Evolutionary conservation across 1,140 invertebrate species (phyloP).

Genomic region (Anastrepha obliqua): DNA sequence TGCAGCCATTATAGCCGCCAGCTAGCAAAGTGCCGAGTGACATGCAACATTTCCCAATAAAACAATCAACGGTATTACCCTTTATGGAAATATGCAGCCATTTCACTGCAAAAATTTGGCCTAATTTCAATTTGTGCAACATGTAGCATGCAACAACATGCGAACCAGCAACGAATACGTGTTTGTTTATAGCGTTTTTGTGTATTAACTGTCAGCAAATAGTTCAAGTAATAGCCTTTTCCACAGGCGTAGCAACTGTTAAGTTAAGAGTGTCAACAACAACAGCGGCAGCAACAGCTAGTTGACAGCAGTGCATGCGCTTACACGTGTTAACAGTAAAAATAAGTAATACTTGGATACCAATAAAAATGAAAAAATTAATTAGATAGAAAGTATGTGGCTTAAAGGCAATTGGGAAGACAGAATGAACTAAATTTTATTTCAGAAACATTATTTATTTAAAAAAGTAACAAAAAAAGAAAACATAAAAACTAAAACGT

Average conservation of each 20-base stretch:
- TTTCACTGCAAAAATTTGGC: slow-evolving; percentile 41
- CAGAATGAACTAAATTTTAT: neutral
- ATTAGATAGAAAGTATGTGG: neutral
- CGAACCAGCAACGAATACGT: neutral
- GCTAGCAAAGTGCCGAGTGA: slow-evolving; percentile 34
- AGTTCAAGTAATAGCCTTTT: neutral
- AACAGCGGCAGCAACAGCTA: neutral
- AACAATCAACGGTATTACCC: slow-evolving; percentile 40
- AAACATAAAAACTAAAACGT: no score
- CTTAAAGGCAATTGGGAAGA: neutral
- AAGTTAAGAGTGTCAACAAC: neutral
- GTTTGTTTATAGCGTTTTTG: neutral
- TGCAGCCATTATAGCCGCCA: neutral
- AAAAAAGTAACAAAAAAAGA: no score
- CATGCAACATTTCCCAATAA: slow-evolving; percentile 44
- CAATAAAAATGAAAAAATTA: neutral
- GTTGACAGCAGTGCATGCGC: no score
- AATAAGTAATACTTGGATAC: neutral
- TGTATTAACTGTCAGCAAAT: neutral
- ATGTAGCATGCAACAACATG: neutral
- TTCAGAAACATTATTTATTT: no score
- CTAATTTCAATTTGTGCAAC: slow-evolving; percentile 41
- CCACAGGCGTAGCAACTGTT: neutral
- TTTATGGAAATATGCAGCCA: slow-evolving; percentile 36
- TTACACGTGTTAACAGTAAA: neutral